These are phyloP conservation scores for Pithys albifrons DNA, from an alignment of 2,113 vertebrate species.

Conservation along the genomic window DNA sequence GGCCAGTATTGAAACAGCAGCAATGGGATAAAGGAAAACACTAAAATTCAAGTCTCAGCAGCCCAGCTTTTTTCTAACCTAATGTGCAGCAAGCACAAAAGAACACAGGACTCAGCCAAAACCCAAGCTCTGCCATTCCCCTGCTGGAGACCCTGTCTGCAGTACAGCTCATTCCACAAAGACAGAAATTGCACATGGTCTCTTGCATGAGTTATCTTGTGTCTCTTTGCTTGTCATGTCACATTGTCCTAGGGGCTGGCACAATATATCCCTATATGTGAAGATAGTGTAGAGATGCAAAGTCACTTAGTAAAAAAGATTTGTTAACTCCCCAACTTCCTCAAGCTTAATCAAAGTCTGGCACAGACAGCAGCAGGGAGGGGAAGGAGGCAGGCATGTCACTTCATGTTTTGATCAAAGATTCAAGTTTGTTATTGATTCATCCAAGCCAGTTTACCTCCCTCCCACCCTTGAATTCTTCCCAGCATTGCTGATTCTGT, in stretches of 20 bases:
- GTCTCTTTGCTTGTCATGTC: neutral
- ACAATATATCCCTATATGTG: neutral
- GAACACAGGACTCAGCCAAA: neutral
- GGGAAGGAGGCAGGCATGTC: neutral
- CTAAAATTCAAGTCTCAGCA: neutral
- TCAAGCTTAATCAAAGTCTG: neutral
- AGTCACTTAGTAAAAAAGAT: neutral
- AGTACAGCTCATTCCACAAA: neutral
- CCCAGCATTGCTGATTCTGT: constrained; percentile 3
- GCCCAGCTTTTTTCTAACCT: neutral
- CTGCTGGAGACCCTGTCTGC: neutral
- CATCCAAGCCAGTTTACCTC: constrained; percentile 1
- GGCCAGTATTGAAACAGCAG: neutral
- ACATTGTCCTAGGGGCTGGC: neutral
- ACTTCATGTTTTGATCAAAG: constrained; percentile 35
- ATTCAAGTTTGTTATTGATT: constrained; percentile 32
- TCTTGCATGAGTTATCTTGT: neutral
- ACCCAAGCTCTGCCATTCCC: neutral
- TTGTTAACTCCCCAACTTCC: neutral
- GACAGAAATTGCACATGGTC: neutral
- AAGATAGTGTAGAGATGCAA: neutral
- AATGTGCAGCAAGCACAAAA: neutral
- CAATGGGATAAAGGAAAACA: neutral
- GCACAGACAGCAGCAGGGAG: neutral
- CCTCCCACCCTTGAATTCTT: constrained; percentile 7